These are phyloP conservation scores for Melieria crassipennis DNA, from an alignment of 2,888 invertebrate species.

Conservation along the genomic window DNA sequence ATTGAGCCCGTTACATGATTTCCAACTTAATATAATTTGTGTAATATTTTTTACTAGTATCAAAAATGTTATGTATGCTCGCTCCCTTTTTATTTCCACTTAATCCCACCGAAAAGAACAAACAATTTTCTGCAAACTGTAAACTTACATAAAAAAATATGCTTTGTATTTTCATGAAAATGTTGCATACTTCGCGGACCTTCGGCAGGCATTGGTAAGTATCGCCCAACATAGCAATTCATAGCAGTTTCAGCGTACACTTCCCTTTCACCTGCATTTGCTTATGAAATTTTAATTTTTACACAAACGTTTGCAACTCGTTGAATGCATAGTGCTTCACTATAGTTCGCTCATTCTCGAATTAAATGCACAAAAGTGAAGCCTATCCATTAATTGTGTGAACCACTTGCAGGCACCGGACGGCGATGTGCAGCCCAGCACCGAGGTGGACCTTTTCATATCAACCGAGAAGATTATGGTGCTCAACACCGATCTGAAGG, in stretches of 20 bases:
- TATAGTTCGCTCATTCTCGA: not conserved
- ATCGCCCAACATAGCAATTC: not conserved
- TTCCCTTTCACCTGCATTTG: not conserved
- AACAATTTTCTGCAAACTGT: too few species aligned
- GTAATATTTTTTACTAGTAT: too few species aligned
- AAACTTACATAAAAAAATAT: slow-evolving; percentile 12
- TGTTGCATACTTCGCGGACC: slow-evolving; percentile 22
- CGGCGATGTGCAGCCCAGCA: slow-evolving; percentile 97
- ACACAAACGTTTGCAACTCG: not conserved
- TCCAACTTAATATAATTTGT: too few species aligned
- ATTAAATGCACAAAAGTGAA: not conserved
- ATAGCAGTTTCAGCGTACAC: slow-evolving; percentile 2
- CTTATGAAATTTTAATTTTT: not conserved
- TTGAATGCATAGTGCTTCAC: not conserved
- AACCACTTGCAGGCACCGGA: slow-evolving; percentile 83
- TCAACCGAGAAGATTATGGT: slow-evolving; percentile 99
- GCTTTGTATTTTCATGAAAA: slow-evolving; percentile 31
- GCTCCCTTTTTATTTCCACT: too few species aligned
- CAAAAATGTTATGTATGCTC: too few species aligned
- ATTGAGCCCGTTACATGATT: too few species aligned
- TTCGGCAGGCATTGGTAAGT: slow-evolving; percentile 31
- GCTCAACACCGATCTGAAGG: slow-evolving; percentile 97
- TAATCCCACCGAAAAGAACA: too few species aligned
- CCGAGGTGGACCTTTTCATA: slow-evolving; percentile 98
- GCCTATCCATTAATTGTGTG: not conserved